phyloP scores from a whole-genome alignment of 2,888 invertebrate species.

The Tenodera sinensis region DNA sequence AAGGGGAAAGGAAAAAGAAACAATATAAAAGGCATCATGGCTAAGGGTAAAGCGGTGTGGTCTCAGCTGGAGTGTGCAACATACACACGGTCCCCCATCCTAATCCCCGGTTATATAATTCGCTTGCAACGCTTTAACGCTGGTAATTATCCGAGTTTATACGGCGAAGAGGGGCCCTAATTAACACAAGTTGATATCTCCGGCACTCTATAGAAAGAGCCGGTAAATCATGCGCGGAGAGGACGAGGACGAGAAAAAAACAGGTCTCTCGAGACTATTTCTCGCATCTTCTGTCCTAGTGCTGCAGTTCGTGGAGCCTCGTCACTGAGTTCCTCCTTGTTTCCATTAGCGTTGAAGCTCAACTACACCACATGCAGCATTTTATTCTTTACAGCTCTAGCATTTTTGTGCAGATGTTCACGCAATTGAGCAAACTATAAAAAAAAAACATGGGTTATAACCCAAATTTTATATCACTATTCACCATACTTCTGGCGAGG shows the following conservation, averaged over 20 bases:
- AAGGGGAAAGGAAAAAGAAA: neutral
- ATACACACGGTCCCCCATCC: neutral
- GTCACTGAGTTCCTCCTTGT: no score
- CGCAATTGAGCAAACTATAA: no score
- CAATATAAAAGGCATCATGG: neutral
- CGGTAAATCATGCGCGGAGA: neutral
- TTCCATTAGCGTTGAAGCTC: no score
- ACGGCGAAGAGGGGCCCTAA: neutral
- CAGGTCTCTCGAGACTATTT: neutral
- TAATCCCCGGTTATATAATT: neutral
- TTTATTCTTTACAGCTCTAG: no score
- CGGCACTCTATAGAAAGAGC: neutral
- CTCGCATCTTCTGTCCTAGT: neutral
- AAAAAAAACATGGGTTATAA: no score
- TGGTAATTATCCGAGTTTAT: neutral
- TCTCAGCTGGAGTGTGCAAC: neutral
- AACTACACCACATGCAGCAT: no score
- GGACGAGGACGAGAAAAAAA: neutral
- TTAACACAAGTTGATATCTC: neutral
- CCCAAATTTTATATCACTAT: no score
- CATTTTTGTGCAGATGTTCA: no score
- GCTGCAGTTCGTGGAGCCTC: no score
- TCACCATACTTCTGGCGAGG: no score
- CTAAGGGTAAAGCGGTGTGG: neutral
- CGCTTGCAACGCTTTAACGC: neutral